phyloP scores from a whole-genome alignment of 2,888 invertebrate genomes.

The Idaea biselata region DNA sequence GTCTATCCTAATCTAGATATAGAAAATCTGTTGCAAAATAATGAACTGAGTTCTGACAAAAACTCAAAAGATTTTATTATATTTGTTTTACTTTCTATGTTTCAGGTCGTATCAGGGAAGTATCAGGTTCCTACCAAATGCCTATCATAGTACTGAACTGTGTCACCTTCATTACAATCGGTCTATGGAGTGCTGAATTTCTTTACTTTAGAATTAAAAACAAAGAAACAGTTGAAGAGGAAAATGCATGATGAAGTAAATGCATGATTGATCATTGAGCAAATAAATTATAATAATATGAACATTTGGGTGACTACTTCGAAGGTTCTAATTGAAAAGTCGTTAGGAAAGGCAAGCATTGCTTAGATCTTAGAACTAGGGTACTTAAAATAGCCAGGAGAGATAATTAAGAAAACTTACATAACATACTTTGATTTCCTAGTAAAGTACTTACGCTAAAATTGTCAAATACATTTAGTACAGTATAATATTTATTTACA shows the following conservation, averaged over 20 bases:
- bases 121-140: conserved; percentile 79
- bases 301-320: not conserved
- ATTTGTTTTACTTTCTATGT: conserved; percentile 30
- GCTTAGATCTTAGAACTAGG: not conserved
- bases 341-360: not conserved
- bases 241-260: conserved; percentile 12
- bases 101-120: conserved; percentile 82
- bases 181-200: conserved; percentile 81
- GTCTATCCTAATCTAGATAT: no score
- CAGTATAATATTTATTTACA: conserved; percentile 26
- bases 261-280: not conserved
- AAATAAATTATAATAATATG: not conserved
- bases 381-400: no score
- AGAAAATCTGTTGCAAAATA: not conserved
- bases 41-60: not conserved
- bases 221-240: conserved; percentile 35
- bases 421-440: not conserved
- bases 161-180: conserved; percentile 80
- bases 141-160: conserved; percentile 83
- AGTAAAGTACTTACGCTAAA: not conserved
- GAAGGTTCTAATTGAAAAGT: not conserved
- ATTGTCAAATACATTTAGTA: not conserved
- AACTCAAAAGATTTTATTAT: conserved; percentile 1
- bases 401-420: no score
- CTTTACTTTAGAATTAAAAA: conserved; percentile 58